phyloP scores from a whole-genome alignment of 2,797 vertebrate genomes.

The Centroberyx gerrardi region DNA sequence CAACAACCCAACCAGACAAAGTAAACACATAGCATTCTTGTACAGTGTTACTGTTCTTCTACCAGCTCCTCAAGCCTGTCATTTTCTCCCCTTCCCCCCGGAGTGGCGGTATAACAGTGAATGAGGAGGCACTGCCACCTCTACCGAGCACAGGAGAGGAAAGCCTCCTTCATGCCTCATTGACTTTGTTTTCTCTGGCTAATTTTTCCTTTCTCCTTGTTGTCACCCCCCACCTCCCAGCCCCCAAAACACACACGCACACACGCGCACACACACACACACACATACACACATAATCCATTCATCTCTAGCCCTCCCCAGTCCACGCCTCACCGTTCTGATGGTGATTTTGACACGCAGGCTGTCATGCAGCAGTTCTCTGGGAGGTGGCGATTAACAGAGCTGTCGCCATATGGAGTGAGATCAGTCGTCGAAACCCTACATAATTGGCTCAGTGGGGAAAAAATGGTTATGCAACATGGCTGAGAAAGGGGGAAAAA shows the following conservation, averaged over 20 bases:
- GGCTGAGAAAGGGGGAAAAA: constrained; percentile 33
- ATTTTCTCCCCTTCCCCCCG: constrained; percentile 47
- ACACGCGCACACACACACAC: constrained; percentile 4
- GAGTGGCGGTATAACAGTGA: constrained; percentile 58
- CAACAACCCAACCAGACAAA: constrained; percentile 51
- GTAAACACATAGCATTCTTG: constrained; percentile 52
- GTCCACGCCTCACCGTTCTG: constrained; percentile 67
- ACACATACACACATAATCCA: constrained; percentile 16
- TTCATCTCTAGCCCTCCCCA: constrained; percentile 43
- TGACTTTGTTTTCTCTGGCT: constrained; percentile 87
- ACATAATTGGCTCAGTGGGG: constrained; percentile 70
- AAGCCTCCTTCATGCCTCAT: constrained; percentile 86
- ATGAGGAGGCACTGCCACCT: constrained; percentile 53
- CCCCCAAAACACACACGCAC: constrained; percentile 21
- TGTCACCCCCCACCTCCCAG: constrained; percentile 47
- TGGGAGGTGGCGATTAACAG: constrained; percentile 78
- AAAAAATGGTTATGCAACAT: constrained; percentile 60
- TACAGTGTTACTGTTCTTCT: constrained; percentile 28
- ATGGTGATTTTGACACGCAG: constrained; percentile 73
- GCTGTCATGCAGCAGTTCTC: constrained; percentile 77
- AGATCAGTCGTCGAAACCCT: constrained; percentile 74
- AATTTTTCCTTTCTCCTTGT: constrained; percentile 82
- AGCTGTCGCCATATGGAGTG: constrained; percentile 76
- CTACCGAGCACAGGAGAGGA: constrained; percentile 68
- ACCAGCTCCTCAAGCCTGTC: constrained; percentile 32